phyloP scores from a whole-genome alignment of 2,888 invertebrate species.

The Lasioglossum villosulum region DNA sequence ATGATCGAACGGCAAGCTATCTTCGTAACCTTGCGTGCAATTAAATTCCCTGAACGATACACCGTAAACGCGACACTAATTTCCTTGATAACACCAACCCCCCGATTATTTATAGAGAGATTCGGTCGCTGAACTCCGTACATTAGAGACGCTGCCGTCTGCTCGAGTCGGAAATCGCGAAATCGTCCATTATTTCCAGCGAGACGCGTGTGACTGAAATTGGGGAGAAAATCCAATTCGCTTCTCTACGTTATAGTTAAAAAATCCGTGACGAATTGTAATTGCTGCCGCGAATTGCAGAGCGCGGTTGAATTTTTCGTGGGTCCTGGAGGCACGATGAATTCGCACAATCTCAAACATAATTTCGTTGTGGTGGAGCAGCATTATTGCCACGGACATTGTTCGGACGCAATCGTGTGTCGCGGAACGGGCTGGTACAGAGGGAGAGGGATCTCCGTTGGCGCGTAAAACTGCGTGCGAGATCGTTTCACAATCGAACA shows the following conservation, averaged over 20 bases:
- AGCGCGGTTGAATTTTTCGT: no score
- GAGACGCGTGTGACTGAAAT: not conserved
- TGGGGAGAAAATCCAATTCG: not conserved
- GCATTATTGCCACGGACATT: not conserved
- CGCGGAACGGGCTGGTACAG: not conserved
- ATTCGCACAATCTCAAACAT: not conserved
- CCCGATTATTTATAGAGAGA: constrained; percentile 10
- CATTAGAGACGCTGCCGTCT: not conserved
- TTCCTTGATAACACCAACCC: not conserved
- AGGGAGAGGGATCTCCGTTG: not conserved
- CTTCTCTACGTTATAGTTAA: no score
- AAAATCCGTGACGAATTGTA: no score
- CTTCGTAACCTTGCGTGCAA: constrained; percentile 27
- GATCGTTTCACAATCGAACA: constrained; percentile 27
- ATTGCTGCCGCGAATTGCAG: no score
- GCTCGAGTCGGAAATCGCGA: not conserved
- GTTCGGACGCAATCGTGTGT: not conserved
- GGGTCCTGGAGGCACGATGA: no score
- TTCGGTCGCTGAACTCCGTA: not conserved
- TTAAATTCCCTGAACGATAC: constrained; percentile 41
- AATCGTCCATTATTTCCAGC: not conserved
- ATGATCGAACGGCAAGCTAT: constrained; percentile 35
- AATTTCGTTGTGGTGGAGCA: not conserved
- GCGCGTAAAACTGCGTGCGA: not conserved
- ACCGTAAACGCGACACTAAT: constrained; percentile 32